Evolutionary conservation across 2,113 vertebrate genomes (phyloP).

Genomic region (Pomatorhinus ruficollis): DNA sequence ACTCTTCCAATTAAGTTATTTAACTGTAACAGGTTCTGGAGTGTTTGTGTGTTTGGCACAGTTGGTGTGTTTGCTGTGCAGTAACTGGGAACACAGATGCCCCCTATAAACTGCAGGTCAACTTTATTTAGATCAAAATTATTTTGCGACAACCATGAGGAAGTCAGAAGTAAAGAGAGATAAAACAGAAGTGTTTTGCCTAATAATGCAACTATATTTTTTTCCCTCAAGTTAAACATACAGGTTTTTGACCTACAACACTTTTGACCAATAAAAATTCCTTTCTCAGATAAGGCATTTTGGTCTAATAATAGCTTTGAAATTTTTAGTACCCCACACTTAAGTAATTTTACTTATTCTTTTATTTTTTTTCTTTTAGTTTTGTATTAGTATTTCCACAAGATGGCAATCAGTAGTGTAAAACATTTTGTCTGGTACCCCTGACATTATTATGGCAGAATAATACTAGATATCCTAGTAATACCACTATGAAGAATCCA

Average conservation of each 20-base stretch:
- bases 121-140: neutral
- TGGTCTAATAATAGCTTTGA: neutral
- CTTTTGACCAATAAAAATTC: neutral
- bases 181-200: neutral
- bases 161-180: neutral
- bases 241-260: neutral
- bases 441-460: neutral
- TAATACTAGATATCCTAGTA: neutral
- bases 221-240: neutral
- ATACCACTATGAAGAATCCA: neutral
- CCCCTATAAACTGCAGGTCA: neutral
- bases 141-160: neutral
- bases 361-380: neutral
- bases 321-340: neutral
- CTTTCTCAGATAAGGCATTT: neutral
- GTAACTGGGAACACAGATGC: neutral
- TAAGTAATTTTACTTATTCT: neutral
- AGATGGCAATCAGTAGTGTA: neutral
- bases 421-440: neutral
- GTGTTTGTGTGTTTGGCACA: neutral
- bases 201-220: neutral
- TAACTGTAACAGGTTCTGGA: neutral
- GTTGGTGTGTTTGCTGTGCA: neutral
- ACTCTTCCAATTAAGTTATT: neutral
- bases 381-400: neutral